These are phyloP conservation scores for Fregata magnificens DNA, from an alignment of 2,113 vertebrate species.

Conservation along the genomic window DNA sequence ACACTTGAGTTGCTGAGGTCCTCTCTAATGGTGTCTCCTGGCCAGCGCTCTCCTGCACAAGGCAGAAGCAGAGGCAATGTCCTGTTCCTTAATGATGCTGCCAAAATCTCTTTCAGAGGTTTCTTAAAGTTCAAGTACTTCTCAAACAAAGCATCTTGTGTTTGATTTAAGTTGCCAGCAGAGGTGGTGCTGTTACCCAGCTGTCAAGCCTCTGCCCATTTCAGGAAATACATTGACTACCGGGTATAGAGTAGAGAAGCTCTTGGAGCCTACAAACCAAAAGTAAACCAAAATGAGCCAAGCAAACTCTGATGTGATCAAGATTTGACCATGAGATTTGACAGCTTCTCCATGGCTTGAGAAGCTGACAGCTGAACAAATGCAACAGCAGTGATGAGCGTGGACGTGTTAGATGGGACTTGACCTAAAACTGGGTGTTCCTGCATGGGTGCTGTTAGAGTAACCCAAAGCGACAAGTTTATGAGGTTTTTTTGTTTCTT, in stretches of 20 bases:
- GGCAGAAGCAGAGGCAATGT: neutral
- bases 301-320: neutral
- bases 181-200: neutral
- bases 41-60: neutral
- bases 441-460: neutral
- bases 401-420: neutral
- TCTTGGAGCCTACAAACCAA: neutral
- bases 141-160: neutral
- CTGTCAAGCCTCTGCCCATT: neutral
- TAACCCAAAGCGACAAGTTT: neutral
- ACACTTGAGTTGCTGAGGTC: neutral
- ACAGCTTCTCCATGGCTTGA: neutral
- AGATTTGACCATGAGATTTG: neutral
- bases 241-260: neutral
- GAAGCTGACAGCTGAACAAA: neutral
- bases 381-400: neutral
- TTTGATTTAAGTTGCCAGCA: neutral
- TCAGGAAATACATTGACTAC: constrained; percentile 16
- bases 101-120: neutral
- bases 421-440: neutral
- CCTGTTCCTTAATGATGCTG: neutral
- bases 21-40: neutral
- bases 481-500: neutral
- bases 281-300: neutral
- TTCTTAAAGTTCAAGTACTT: neutral